Conservation (phyloP, 2,113 vertebrate genomes). For the Datnioides undecimradiatus region DNA sequence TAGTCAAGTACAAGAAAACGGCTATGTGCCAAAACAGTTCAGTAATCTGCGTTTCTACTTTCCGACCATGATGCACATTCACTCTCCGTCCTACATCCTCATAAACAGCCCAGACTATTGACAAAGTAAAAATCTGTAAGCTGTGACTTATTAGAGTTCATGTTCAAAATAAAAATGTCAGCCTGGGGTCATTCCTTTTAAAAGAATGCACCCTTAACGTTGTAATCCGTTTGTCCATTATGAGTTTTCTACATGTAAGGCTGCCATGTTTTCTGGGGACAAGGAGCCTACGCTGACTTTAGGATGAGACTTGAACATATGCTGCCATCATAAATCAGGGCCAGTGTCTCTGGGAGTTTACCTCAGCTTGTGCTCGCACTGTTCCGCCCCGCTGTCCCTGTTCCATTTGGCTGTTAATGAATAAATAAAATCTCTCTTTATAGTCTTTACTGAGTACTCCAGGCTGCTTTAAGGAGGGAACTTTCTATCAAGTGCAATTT, state of each 20-base stretch:
- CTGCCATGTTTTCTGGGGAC: slow-evolving; percentile 17
- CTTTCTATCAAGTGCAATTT: slow-evolving; percentile 65
- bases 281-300: slow-evolving; percentile 29
- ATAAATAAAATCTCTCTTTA: slow-evolving; percentile 80
- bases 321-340: slow-evolving; percentile 74
- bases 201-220: slow-evolving; percentile 18
- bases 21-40: neutral
- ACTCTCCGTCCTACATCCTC: neutral
- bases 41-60: neutral
- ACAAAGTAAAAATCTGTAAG: slow-evolving; percentile 11
- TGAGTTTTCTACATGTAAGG: slow-evolving; percentile 12
- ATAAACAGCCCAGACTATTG: slow-evolving; percentile 21
- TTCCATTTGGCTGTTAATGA: slow-evolving; percentile 79
- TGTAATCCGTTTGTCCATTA: slow-evolving; percentile 13
- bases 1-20: neutral
- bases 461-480: slow-evolving; percentile 63
- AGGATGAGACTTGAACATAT: slow-evolving; percentile 60
- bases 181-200: slow-evolving; percentile 33
- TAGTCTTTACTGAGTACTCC: slow-evolving; percentile 68
- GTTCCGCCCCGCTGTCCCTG: slow-evolving; percentile 65
- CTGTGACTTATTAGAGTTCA: slow-evolving; percentile 32
- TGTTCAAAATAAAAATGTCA: slow-evolving; percentile 21
- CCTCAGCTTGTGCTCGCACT: slow-evolving; percentile 52
- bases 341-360: slow-evolving; percentile 70
- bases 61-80: neutral